A percentile compares a stretch with the other conserved stretches of the same genome.
Evolutionary conservation across 2,797 vertebrate species (phyloP).

Genomic region (Epinephelus coioides): DNA sequence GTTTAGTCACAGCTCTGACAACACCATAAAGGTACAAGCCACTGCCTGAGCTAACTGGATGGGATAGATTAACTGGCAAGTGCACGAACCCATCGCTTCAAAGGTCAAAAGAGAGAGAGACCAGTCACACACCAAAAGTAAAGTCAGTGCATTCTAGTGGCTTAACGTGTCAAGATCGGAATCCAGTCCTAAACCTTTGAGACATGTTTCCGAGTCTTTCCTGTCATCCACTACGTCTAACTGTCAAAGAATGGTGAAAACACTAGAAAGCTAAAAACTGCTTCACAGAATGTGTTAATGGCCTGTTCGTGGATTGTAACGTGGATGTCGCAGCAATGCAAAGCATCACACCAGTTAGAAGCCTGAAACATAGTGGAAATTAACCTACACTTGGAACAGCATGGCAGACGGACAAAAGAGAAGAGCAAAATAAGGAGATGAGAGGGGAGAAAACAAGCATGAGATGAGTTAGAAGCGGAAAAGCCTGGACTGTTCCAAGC

Average conservation of each 20-base stretch:
- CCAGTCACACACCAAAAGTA: background rate
- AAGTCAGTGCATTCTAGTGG: background rate
- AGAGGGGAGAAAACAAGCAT: slow-evolving; percentile 39
- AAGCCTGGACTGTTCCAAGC: slow-evolving; percentile 46
- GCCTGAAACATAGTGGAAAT: background rate
- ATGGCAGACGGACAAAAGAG: slow-evolving; percentile 3
- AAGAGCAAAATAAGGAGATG: slow-evolving; percentile 14
- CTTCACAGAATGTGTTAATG: background rate
- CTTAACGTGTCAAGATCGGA: background rate
- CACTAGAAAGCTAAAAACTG: background rate
- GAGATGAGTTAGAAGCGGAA: slow-evolving; percentile 44
- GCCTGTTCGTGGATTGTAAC: background rate
- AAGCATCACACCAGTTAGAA: background rate
- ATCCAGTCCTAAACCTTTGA: background rate
- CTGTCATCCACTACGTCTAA: background rate
- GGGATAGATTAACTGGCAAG: background rate
- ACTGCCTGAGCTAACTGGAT: background rate
- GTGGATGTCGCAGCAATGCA: background rate
- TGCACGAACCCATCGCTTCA: background rate
- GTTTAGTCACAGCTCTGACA: background rate
- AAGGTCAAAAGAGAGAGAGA: background rate
- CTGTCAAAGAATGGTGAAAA: background rate
- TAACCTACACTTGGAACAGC: slow-evolving; percentile 23
- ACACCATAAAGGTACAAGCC: background rate
- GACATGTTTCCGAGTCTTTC: background rate